Conservation (phyloP, 1,140 invertebrate species). For the Ceratitis capitata region DNA sequence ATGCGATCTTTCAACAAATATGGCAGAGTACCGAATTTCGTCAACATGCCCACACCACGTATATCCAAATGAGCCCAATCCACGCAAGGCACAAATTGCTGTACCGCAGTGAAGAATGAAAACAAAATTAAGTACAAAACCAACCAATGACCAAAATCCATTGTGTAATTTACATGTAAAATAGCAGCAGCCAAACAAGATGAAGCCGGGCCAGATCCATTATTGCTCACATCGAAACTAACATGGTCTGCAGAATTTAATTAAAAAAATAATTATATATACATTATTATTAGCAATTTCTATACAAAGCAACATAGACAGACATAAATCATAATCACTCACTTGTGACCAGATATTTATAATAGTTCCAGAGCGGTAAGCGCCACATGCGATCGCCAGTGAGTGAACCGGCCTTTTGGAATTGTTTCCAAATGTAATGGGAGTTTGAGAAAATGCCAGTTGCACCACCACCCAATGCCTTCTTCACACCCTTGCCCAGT, state of each 20-base stretch:
- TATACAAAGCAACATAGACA: no score
- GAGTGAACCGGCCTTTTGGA: conserved; percentile 73
- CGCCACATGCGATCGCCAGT: conserved; percentile 92
- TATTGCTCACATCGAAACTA: conserved; percentile 72
- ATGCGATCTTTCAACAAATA: conserved; percentile 71
- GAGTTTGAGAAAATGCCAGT: conserved; percentile 84
- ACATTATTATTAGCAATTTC: no score
- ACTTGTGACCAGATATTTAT: conserved; percentile 74
- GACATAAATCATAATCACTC: not conserved
- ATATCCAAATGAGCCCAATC: conserved; percentile 79
- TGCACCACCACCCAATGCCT: conserved; percentile 77
- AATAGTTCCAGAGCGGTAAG: conserved; percentile 87
- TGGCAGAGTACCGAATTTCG: conserved; percentile 68
- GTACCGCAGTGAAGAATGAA: conserved; percentile 75
- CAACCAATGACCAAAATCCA: not conserved
- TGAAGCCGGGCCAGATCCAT: conserved; percentile 68
- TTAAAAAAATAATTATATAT: not conserved
- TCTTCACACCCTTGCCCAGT: conserved; percentile 65
- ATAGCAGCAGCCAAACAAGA: conserved; percentile 77
- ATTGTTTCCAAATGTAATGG: conserved; percentile 70
- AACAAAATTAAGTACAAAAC: conserved; percentile 10
- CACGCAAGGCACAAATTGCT: conserved; percentile 72
- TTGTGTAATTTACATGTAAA: conserved; percentile 65
- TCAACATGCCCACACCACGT: conserved; percentile 72
- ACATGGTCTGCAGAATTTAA: conserved; percentile 41